Evolutionary conservation across 2,797 vertebrate genomes (phyloP).

Genomic region (Sebastes hopkinsi): DNA sequence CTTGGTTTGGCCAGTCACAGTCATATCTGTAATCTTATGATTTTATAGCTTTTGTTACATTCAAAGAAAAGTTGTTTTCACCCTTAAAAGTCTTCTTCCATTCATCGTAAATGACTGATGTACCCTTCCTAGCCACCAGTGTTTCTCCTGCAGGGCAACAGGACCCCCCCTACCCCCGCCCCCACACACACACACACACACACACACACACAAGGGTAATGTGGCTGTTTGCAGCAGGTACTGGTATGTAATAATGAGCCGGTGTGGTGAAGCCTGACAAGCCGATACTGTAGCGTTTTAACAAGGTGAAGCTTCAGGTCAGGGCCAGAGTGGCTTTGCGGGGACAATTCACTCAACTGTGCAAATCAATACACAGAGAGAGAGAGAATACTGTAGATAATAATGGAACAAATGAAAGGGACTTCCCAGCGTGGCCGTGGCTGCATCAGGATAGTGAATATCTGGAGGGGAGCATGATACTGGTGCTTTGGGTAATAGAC

Average conservation of each 20-base stretch:
- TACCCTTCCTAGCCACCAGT: not conserved
- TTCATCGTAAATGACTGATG: not conserved
- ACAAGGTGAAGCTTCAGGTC: slow-evolving; percentile 86
- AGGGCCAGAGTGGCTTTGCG: slow-evolving; percentile 26
- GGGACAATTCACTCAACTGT: slow-evolving; percentile 33
- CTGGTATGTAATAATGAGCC: slow-evolving; percentile 2
- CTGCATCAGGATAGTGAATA: slow-evolving; percentile 50
- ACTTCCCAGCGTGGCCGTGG: slow-evolving; percentile 23
- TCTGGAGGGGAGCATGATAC: slow-evolving; percentile 59
- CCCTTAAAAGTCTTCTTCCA: not conserved
- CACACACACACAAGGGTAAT: not conserved
- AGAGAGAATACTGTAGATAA: slow-evolving; percentile 31
- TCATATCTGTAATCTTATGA: not conserved
- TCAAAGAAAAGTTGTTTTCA: not conserved
- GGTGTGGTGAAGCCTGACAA: slow-evolving; percentile 7
- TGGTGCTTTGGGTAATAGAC: slow-evolving; percentile 72
- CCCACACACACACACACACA: no score
- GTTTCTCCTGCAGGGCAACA: not conserved
- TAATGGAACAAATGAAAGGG: slow-evolving; percentile 61
- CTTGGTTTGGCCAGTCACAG: not conserved
- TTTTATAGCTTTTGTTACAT: not conserved
- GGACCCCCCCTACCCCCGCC: not conserved
- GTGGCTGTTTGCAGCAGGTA: not conserved
- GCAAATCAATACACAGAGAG: slow-evolving; percentile 42
- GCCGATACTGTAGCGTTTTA: slow-evolving; percentile 62